Evolutionary conservation across 2,113 vertebrate genomes (phyloP).

Genomic region (Tyrannus savana): DNA sequence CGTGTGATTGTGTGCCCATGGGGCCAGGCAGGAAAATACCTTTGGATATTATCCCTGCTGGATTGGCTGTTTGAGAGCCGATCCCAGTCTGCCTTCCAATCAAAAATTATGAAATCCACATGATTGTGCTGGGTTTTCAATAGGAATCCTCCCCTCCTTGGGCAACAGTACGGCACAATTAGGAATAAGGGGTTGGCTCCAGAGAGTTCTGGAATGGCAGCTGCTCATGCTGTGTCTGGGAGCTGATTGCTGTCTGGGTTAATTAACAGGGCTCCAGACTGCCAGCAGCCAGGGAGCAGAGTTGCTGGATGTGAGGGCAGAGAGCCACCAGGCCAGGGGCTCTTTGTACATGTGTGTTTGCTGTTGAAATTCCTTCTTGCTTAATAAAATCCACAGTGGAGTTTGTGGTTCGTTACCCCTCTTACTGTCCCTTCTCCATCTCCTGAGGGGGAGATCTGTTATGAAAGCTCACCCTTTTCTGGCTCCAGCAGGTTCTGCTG

Average conservation of each 20-base stretch:
- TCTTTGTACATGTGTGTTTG: background rate
- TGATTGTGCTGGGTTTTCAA: background rate
- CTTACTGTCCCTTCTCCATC: background rate
- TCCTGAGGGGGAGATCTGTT: background rate
- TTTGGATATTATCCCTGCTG: background rate
- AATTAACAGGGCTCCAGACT: background rate
- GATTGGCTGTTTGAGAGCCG: rapidly evolving
- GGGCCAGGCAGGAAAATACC: background rate
- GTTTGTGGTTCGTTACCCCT: background rate
- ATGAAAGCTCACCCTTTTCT: background rate
- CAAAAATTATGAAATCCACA: background rate
- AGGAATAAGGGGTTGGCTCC: background rate
- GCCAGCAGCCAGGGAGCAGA: background rate
- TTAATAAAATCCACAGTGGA: slow-evolving; percentile 10
- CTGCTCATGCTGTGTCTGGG: background rate
- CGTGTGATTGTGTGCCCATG: rapidly evolving
- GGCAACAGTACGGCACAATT: background rate
- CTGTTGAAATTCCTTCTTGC: background rate
- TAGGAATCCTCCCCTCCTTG: background rate
- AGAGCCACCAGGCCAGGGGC: background rate
- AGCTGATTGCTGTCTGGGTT: background rate
- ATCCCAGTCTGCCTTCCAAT: background rate
- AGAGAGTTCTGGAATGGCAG: background rate
- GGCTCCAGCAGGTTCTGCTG: background rate
- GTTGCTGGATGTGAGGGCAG: background rate